Evolutionary conservation across 2,113 vertebrate genomes (phyloP).

Genomic region (Osmerus eperlanus): DNA sequence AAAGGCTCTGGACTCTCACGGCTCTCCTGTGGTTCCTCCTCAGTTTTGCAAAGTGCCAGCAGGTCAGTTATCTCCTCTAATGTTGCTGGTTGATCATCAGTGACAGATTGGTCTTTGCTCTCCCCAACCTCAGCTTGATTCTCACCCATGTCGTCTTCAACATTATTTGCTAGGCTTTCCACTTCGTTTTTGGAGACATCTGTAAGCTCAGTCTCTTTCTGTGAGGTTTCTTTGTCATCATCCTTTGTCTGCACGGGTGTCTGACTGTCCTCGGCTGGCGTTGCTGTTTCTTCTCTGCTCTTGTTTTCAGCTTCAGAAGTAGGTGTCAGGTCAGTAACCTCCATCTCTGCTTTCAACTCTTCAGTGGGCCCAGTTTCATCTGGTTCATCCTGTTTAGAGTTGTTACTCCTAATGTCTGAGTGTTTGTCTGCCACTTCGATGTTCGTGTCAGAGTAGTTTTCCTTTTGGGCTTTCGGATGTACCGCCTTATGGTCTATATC

Average conservation of each 20-base stretch:
- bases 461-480: neutral
- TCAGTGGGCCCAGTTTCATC: constrained; percentile 8
- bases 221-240: constrained; percentile 2
- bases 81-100: constrained; percentile 2
- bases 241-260: constrained; percentile 8
- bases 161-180: constrained; percentile 29
- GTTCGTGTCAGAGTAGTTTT: neutral
- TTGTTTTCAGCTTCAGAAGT: constrained; percentile 20
- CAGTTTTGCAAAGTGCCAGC: neutral
- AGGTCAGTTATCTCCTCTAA: constrained; percentile 7
- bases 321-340: neutral
- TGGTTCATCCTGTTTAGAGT: constrained; percentile 19
- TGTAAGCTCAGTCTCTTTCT: constrained; percentile 11
- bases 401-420: constrained; percentile 10
- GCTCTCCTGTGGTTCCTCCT: neutral
- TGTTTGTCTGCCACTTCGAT: constrained; percentile 23
- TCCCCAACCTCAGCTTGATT: constrained; percentile 24
- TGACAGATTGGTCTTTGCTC: neutral
- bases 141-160: constrained; percentile 16
- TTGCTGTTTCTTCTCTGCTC: constrained; percentile 12
- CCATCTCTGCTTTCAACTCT: constrained; percentile 23
- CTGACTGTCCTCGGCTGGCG: neutral
- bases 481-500: neutral
- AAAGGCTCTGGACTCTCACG: constrained; percentile 2
- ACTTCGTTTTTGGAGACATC: constrained; percentile 32